Evolutionary conservation across 2,888 invertebrate genomes (phyloP).

Genomic region (Xestia ashworthii): DNA sequence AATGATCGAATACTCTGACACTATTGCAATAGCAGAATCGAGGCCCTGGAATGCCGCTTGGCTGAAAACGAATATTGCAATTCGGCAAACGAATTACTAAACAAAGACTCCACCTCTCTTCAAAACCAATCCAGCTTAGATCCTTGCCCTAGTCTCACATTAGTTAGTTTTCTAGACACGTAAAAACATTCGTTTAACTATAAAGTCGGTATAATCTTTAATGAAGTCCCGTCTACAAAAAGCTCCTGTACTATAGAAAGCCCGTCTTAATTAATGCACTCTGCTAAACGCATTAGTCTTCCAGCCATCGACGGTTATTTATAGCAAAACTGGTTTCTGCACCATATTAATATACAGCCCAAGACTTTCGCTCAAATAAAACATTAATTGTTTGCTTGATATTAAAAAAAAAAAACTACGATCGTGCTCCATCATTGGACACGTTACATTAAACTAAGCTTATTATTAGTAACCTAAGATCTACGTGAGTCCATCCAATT

Average conservation of each 20-base stretch:
- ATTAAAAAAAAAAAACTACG: too few relatives aligned
- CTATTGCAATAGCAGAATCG: too few relatives aligned
- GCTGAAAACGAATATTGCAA: not conserved
- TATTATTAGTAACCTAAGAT: too few relatives aligned
- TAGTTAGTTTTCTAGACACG: not conserved
- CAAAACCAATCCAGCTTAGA: not conserved
- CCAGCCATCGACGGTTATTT: constrained; percentile 25
- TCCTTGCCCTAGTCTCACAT: not conserved
- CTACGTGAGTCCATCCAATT: too few relatives aligned
- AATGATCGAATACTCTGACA: too few relatives aligned
- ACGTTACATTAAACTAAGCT: too few relatives aligned
- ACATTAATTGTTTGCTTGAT: not conserved
- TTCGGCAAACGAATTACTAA: not conserved
- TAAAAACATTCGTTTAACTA: not conserved
- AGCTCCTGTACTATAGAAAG: constrained; percentile 27
- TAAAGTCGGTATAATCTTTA: not conserved
- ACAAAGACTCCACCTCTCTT: too few relatives aligned
- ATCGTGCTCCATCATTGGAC: too few relatives aligned
- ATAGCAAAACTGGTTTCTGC: constrained; percentile 34
- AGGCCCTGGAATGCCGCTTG: not conserved
- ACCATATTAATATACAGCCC: constrained; percentile 10
- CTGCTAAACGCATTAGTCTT: constrained; percentile 21
- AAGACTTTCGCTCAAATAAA: constrained; percentile 46
- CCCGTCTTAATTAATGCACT: constrained; percentile 21
- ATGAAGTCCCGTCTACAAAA: not conserved